Evolutionary conservation across 2,888 invertebrate genomes (phyloP).

Genomic region (Apamea crenata): DNA sequence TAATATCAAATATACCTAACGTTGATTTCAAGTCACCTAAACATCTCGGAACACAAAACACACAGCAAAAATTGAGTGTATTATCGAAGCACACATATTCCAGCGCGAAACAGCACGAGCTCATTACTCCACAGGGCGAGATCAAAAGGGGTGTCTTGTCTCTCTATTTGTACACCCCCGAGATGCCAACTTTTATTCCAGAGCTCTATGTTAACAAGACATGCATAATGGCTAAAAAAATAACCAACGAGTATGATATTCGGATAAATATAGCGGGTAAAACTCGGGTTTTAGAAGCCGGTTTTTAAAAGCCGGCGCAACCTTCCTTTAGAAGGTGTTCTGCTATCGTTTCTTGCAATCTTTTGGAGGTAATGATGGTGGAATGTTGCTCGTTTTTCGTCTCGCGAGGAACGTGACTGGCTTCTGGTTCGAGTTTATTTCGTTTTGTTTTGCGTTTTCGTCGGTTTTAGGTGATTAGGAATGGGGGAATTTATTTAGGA

Average conservation of each 20-base stretch:
- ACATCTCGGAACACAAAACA: slow-evolving; percentile 37
- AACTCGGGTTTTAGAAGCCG: slow-evolving; percentile 31
- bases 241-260: slow-evolving; percentile 48
- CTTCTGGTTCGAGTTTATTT: slow-evolving; percentile 38
- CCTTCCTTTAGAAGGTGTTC: slow-evolving; percentile 56
- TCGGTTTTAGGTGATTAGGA: slow-evolving; percentile 31
- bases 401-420: slow-evolving; percentile 58
- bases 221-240: slow-evolving; percentile 67
- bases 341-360: slow-evolving; percentile 67
- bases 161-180: slow-evolving; percentile 76
- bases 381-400: slow-evolving; percentile 64
- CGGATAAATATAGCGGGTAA: slow-evolving; percentile 39
- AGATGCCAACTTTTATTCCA: slow-evolving; percentile 63
- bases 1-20: slow-evolving; percentile 12
- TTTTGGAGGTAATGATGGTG: slow-evolving; percentile 65
- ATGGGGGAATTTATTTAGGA: background rate
- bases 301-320: slow-evolving; percentile 24
- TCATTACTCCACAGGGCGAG: slow-evolving; percentile 75
- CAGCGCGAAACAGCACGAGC: slow-evolving; percentile 55
- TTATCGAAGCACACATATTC: slow-evolving; percentile 57
- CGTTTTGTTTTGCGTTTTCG: slow-evolving; percentile 48
- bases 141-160: slow-evolving; percentile 75
- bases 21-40: slow-evolving; percentile 6
- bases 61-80: slow-evolving; percentile 60
- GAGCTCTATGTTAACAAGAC: slow-evolving; percentile 69